Percentiles rank a stretch among this genome's conserved stretches.
Conservation (phyloP, 1,140 invertebrate species). For the Patella vulgata region DNA sequence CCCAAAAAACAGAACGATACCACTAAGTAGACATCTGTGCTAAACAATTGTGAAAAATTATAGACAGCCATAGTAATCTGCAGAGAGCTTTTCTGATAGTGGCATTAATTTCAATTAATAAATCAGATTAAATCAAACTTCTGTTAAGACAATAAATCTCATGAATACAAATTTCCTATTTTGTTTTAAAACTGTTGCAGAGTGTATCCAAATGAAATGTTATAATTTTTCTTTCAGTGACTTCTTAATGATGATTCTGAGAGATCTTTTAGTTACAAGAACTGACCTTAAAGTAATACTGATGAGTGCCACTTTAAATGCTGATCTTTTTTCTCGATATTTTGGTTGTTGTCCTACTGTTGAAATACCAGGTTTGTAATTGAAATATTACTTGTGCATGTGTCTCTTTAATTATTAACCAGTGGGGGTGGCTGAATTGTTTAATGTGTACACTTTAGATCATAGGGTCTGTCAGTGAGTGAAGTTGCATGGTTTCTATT, state of each 20-base stretch:
- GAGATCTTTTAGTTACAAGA: constrained; percentile 51
- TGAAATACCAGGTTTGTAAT: constrained; percentile 64
- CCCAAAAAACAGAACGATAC: too few species aligned
- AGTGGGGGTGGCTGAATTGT: background rate
- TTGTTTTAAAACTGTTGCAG: background rate
- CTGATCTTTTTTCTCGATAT: constrained; percentile 59
- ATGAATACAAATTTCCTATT: too few species aligned
- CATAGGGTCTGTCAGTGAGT: too few species aligned
- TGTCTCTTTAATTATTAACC: background rate
- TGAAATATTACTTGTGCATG: background rate
- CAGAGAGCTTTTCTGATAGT: background rate
- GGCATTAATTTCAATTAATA: background rate
- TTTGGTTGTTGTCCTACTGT: constrained; percentile 79
- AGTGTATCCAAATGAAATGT: constrained; percentile 1
- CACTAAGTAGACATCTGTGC: too few species aligned
- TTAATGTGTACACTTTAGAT: too few species aligned
- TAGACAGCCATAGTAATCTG: too few species aligned
- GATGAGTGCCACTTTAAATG: constrained; percentile 65
- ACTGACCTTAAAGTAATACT: constrained; percentile 60
- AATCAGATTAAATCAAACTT: background rate
- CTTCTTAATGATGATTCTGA: constrained; percentile 61
- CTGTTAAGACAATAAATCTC: background rate
- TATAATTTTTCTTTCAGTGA: constrained; percentile 55
- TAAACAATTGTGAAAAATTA: too few species aligned
- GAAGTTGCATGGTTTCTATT: too few species aligned